Conservation (phyloP, 2,113 vertebrate species). For the Thermophis baileyi region DNA sequence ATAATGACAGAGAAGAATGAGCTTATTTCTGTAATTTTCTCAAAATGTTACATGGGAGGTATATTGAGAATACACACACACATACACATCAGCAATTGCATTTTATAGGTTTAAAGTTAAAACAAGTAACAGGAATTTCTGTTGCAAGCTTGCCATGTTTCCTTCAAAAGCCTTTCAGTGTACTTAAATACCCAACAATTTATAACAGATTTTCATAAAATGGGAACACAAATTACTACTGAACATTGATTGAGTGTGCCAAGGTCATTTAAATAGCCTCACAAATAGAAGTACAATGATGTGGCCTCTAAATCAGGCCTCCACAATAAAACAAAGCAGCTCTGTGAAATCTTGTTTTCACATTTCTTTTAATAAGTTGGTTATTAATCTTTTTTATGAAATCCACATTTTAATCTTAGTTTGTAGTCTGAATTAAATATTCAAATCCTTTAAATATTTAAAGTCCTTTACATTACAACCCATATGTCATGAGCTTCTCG, state of each 20-base stretch:
- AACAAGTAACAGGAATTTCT: neutral
- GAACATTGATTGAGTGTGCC: neutral
- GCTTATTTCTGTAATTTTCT: neutral
- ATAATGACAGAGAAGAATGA: neutral
- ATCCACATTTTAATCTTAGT: neutral
- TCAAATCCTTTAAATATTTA: conserved; percentile 1
- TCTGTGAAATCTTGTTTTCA: neutral
- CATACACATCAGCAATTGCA: neutral
- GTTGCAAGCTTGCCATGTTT: neutral
- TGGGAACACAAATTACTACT: neutral
- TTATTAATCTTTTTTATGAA: conserved; percentile 15
- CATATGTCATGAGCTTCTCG: neutral
- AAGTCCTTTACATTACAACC: neutral
- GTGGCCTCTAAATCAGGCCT: neutral
- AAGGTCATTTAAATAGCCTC: neutral
- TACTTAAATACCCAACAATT: neutral
- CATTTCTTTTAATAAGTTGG: neutral
- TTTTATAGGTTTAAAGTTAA: neutral
- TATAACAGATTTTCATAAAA: neutral
- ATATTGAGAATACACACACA: neutral
- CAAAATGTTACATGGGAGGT: neutral
- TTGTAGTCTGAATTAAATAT: neutral
- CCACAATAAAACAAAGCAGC: neutral
- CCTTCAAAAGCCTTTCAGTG: neutral
- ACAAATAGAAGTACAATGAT: neutral